Base-by-base conservation (phyloP, 2,797 vertebrate species). In the Oryzias dopingdopingensis region DNA sequence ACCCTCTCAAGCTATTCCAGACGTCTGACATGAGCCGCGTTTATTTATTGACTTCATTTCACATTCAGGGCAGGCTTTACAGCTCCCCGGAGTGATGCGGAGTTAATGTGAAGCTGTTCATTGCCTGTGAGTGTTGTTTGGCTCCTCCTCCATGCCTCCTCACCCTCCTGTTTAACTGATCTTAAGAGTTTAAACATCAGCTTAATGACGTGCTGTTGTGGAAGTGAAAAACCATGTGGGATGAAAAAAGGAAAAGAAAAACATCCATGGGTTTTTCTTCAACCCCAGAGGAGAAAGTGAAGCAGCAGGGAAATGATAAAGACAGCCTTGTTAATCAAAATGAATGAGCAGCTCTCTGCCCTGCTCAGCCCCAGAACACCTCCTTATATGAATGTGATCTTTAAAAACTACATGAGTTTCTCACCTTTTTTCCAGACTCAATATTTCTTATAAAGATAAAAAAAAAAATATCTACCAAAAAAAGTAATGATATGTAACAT, bases 161-260 rank as follows among this genome's bases (percentile, higher is more conserved):
- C 62, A 20, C 64, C 59, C 62, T 70, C 64, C 51, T 69, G 72
- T 72, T 76, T 72, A 89, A 86, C 83, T 72, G 69, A 77, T 85
- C 81, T 83, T 89, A 90, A 91, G 87, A 89, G 84, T 87, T 91
- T 91, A 89, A 91, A 91, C 87, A 91, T 87, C 81, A 76, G 73
- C 75, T 82, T 89, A 88, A 89, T 89, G 85, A 90, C 73, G 86
- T 83, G 77, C 82, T 84, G 80, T 85, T 82, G 86, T 86, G 80
- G 80, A 90, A 91, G 86, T 53, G 81, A 88, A 90, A 88, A 88
- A 89, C 80, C 89, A 89, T 88, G 86, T 85, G 77, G 82, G 74
- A 77, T 59, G 74, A 76, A 67, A 77, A 43, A 56, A 48, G 70
- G 76, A 72, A 61, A 75, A 49, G 61, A 47, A 78, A 82, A 80